Evolutionary conservation across 2,797 vertebrate species (phyloP), one percentile per base, ranked within the genome.

Genomic region (Myotis pilosus): DNA sequence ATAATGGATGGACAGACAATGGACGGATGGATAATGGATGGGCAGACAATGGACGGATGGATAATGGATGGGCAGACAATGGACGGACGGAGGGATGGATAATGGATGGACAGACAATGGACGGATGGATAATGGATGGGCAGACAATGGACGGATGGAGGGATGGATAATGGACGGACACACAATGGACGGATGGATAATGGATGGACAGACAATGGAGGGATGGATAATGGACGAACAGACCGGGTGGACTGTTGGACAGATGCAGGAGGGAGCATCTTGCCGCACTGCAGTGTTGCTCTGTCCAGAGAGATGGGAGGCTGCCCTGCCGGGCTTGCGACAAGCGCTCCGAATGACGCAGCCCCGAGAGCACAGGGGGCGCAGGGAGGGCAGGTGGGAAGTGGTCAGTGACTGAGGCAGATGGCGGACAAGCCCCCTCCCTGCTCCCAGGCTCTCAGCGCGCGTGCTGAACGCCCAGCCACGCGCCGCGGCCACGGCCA

Each of bases 271-370:
- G 1, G 0, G 10, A 16, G 3, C 7, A 2, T 5, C 20, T 3
- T 47, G 36, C 60, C 23, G 6, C 23, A 2, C 2, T 5, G 13
- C 4, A 28, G 23, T 22, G n/a, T 28, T 17, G 44, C 10, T 28
- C 28, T 0, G 3, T 7, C 49, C 12, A 4, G 47, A 0, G 12
- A 30, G 13, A 33, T 4, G 2, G 15, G 10, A 0, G 12, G 8
- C 25, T 2, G 0, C 10, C 4, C 15, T 47, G 3, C 9, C 11
- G 4, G 15, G 4, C 19, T 44, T 10, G 41, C 41, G 41, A 44
- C 4, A 1, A 20, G 74, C 53, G 15, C 36, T 51, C 44, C 9
- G 13, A 3, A 9, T 4, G 1, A 11, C 2, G 17, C 3, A 0
- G 15, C 36, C 28, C 28, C 0, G 8, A 30, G 13, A 4, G 23